Evolutionary conservation across 1,140 invertebrate genomes (phyloP).

Genomic region (Lordiphosa stackelbergi): DNA sequence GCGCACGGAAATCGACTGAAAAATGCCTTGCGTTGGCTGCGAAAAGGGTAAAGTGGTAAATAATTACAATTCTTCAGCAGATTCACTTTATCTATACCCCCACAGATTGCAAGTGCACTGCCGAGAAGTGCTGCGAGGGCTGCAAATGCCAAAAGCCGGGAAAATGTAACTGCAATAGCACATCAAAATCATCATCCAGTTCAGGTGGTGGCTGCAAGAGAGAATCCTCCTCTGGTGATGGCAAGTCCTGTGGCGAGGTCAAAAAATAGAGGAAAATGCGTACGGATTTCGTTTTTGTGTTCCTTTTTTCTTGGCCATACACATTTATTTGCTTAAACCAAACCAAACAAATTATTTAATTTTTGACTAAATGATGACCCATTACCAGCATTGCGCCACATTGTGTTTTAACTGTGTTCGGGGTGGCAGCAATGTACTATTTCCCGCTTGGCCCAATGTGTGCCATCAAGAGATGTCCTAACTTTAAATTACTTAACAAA

Average conservation of each 20-base stretch:
- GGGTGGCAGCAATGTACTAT: conserved; percentile 58
- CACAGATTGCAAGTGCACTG: conserved; percentile 79
- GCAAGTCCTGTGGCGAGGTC: conserved; percentile 28
- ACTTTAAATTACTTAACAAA: conserved; percentile 10
- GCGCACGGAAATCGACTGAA: not conserved
- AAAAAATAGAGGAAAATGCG: conserved; percentile 28
- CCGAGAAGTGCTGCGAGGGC: conserved; percentile 76
- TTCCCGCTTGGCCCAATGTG: conserved; percentile 6
- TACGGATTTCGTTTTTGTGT: conserved; percentile 24
- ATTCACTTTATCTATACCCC: conserved; percentile 8
- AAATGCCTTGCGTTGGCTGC: conserved; percentile 62
- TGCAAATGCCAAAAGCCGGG: conserved; percentile 79
- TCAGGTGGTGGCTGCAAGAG: conserved; percentile 31
- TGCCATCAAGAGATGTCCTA: conserved; percentile 4
- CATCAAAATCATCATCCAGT: conserved; percentile 7
- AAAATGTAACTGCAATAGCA: conserved; percentile 67
- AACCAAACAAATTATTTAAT: conserved; percentile 49
- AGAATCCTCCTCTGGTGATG: not conserved
- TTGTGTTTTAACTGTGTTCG: conserved; percentile 22
- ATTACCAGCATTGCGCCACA: conserved; percentile 46
- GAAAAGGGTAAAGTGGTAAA: conserved; percentile 49
- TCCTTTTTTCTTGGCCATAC: conserved; percentile 30
- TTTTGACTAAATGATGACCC: conserved; percentile 42
- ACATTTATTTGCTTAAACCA: conserved; percentile 46
- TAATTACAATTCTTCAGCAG: not conserved